These are phyloP conservation scores for Tryphoninae sp. DNA, from an alignment of 2,888 invertebrate genomes.

Conservation along the genomic window DNA sequence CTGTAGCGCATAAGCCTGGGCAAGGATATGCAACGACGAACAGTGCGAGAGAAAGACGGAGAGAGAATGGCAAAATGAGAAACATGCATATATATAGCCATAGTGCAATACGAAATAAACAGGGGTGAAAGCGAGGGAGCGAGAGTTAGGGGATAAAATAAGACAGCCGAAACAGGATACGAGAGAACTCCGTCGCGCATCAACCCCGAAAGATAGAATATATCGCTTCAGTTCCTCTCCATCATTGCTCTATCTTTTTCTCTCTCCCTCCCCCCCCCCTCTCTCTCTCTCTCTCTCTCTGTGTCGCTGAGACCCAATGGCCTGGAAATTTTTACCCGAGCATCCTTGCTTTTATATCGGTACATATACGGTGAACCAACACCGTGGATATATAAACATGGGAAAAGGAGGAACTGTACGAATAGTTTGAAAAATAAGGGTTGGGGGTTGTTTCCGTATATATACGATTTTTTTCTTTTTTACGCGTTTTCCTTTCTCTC, in stretches of 20 bases:
- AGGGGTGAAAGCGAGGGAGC: slow-evolving; percentile 28
- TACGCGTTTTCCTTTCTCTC: slow-evolving; percentile 11
- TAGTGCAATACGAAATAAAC: background rate
- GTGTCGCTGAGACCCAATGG: slow-evolving; percentile 71
- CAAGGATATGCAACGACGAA: slow-evolving; percentile 47
- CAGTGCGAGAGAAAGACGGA: background rate
- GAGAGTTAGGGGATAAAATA: slow-evolving; percentile 44
- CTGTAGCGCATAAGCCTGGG: slow-evolving; percentile 58
- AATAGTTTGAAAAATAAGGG: background rate
- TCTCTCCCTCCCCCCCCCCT: slow-evolving; percentile 53
- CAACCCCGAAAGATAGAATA: slow-evolving; percentile 70
- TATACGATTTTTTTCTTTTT: slow-evolving; percentile 13
- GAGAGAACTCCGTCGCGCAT: slow-evolving; percentile 37
- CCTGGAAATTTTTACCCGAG: slow-evolving; percentile 68
- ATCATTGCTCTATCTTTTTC: slow-evolving; percentile 26
- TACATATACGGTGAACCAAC: background rate
- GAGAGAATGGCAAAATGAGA: slow-evolving; percentile 42
- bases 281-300: slow-evolving; percentile 39
- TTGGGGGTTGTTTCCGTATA: background rate
- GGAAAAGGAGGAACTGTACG: slow-evolving; percentile 2
- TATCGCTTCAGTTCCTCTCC: slow-evolving; percentile 72
- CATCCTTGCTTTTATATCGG: slow-evolving; percentile 27
- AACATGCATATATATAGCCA: slow-evolving; percentile 18
- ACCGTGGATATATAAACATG: slow-evolving; percentile 4
- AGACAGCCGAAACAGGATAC: slow-evolving; percentile 47